phyloP scores from a whole-genome alignment of 2,113 vertebrate genomes.

The Datnioides undecimradiatus region DNA sequence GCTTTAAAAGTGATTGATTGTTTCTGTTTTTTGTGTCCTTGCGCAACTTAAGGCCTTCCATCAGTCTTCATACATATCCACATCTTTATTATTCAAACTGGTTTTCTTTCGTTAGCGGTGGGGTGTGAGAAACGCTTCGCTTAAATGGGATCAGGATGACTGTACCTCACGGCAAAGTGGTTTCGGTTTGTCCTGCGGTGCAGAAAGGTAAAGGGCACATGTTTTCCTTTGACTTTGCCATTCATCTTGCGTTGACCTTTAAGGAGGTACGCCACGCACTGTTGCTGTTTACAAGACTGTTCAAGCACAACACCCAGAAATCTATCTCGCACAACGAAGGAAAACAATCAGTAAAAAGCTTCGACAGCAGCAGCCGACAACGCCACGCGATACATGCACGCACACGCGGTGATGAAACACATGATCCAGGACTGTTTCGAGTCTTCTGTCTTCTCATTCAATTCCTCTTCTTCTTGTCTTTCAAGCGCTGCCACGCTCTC shows the following conservation, averaged over 20 bases:
- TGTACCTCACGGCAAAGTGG: constrained; percentile 27
- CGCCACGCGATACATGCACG: background rate
- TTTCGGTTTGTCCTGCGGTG: constrained; percentile 36
- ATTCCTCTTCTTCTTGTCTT: constrained; percentile 43
- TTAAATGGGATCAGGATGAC: constrained; percentile 19
- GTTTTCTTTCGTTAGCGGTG: background rate
- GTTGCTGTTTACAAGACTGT: constrained; percentile 47
- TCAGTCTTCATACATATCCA: constrained; percentile 13
- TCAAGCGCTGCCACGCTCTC: constrained; percentile 56
- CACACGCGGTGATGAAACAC: constrained; percentile 19
- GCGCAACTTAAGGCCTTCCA: background rate
- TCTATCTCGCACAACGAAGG: background rate
- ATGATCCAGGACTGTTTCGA: background rate
- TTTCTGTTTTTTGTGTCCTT: background rate
- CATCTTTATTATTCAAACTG: background rate
- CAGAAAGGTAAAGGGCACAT: constrained; percentile 53
- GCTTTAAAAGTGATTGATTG: background rate
- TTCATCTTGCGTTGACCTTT: constrained; percentile 71
- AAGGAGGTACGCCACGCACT: constrained; percentile 21
- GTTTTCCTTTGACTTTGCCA: constrained; percentile 21
- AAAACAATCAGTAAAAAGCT: constrained; percentile 17
- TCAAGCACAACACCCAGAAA: constrained; percentile 37
- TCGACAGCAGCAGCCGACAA: background rate
- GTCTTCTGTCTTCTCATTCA: constrained; percentile 49
- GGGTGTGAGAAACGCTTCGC: constrained; percentile 30